Evolutionary conservation across 2,797 vertebrate genomes (phyloP).

Genomic region (Acipenser transmontanus): DNA sequence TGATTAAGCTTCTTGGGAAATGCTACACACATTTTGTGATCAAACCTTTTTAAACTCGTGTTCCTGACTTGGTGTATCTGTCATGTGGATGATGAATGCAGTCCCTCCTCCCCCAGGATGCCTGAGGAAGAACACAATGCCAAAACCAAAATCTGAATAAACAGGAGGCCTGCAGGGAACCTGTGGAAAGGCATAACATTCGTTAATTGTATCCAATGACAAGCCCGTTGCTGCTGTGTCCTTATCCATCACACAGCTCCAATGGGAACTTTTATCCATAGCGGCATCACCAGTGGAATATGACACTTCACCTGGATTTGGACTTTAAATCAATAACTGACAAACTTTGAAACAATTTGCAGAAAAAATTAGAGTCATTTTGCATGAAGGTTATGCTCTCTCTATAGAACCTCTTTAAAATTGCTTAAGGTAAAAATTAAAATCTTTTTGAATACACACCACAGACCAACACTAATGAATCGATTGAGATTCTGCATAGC

Average conservation of each 20-base stretch:
- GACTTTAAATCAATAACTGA: conserved; percentile 1
- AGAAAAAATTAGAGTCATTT: neutral
- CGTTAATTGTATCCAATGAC: neutral
- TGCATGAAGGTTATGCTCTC: no score
- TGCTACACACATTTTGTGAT: no score
- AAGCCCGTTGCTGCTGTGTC: neutral
- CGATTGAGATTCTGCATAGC: no score
- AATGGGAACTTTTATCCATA: neutral
- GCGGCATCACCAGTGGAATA: neutral
- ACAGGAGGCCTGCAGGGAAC: neutral
- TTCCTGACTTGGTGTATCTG: neutral
- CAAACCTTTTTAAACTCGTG: no score
- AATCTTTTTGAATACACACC: no score
- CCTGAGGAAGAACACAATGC: neutral
- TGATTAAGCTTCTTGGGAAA: no score
- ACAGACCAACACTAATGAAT: no score
- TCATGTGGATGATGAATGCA: neutral
- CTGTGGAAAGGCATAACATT: neutral
- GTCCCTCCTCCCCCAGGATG: neutral
- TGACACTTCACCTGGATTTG: neutral
- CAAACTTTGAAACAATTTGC: neutral
- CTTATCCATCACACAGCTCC: neutral
- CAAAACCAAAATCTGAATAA: conserved; percentile 4
- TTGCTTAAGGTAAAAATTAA: no score
- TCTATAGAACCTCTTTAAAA: no score